These are phyloP conservation scores for Cassiopea xamachana DNA, from an alignment of 30 jellyfish, hydroid and myxozoan species.

Conservation along the genomic window DNA sequence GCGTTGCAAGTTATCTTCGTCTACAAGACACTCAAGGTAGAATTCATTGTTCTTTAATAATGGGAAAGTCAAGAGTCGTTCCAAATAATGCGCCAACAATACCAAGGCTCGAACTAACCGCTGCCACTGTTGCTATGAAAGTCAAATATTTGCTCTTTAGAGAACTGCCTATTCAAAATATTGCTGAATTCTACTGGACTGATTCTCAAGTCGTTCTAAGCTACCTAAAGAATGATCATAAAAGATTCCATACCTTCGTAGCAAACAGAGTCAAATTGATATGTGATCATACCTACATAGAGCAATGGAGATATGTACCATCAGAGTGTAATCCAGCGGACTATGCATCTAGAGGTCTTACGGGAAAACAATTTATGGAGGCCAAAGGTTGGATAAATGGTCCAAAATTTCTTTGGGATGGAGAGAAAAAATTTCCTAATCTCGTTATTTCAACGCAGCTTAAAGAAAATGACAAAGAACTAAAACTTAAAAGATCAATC, in stretches of 20 bases:
- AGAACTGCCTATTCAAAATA: conserved; percentile 9
- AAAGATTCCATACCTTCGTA: conserved; percentile 30
- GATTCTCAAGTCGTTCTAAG: conserved; percentile 41
- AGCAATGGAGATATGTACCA: conserved; percentile 23
- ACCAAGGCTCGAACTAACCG: neutral
- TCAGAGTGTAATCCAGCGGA: neutral
- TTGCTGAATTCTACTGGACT: conserved; percentile 28
- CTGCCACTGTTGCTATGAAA: neutral
- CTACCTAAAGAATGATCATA: conserved; percentile 21
- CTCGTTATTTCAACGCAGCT: neutral
- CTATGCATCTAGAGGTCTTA: conserved; percentile 18
- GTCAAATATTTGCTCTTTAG: neutral
- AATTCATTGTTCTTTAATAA: neutral
- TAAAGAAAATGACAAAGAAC: conserved; percentile 30
- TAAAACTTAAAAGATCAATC: neutral
- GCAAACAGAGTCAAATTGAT: conserved; percentile 36
- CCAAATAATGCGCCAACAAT: neutral
- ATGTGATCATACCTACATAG: conserved; percentile 24
- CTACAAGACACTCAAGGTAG: conserved; percentile 19
- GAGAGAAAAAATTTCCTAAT: conserved; percentile 5
- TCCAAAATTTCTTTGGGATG: conserved; percentile 7
- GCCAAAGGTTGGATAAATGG: conserved; percentile 25
- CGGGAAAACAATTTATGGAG: conserved; percentile 15
- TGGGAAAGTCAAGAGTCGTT: neutral
- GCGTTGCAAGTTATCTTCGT: conserved; percentile 50